Evolutionary conservation across 2,888 invertebrate species (phyloP), one percentile per base, ranked within the genome.

Genomic region (Celastrina argiolus): DNA sequence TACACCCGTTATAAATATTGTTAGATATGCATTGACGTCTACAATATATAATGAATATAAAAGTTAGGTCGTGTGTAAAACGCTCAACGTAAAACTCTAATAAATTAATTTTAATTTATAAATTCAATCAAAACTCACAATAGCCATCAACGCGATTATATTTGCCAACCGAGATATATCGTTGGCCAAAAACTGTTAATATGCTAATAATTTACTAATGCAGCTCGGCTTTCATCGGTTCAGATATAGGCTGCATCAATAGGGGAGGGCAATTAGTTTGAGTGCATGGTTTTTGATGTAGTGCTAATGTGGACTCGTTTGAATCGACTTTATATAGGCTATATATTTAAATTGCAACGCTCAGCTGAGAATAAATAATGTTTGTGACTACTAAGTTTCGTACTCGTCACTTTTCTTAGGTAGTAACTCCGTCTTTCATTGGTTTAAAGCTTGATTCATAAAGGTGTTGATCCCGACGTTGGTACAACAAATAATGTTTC

Each of bases 201-300:
- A 70, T 66, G 70, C 74, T 74, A 73, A 74, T 74, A 73, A 73
- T 75, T 73, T 71, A 71, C 74, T 74, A 74, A 74, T 75, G 74
- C 69, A 71, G 69, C 70, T 70, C 70, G 75, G 76, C 80, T 82
- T 81, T 81, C 80, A 82, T 76, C 71, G 75, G 74, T 69, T 69
- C 70, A 68, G 72, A 71, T 72, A 73, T 82, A 81, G 80, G 80
- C 79, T 73, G 75, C 83, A 85, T 88, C 89, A 88, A 88, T 87
- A 82, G 83, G 82, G 85, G 82, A 85, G 88, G 81, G 89, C 90
- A 90, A 91, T 91, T 91, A 91, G 88, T 87, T 85, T 81, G 87
- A 91, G 90, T 91, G 90, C 87, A 84, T 75, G 87, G 87, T 89
- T 91, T 90, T 90, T 88, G 89, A 91, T 87, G 87, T 87, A 87